Conservation (phyloP, 2,888 invertebrate genomes). For the Amiota minor region DNA sequence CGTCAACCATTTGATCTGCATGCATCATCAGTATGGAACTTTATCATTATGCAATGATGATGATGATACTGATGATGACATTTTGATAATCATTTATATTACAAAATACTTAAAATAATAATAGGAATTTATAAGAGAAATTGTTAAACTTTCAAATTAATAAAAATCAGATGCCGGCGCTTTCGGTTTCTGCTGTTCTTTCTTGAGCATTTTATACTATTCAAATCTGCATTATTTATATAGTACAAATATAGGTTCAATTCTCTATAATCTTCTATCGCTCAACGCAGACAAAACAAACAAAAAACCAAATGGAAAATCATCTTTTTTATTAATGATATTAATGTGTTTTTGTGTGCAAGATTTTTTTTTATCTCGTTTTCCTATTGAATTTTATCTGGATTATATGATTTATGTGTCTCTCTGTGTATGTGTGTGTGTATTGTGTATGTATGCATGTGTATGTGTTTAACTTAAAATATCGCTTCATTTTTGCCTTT, state of each 20-base stretch:
- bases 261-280: not conserved
- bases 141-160: too few relatives aligned
- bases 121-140: too few relatives aligned
- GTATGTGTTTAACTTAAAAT: conserved; percentile 35
- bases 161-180: not conserved
- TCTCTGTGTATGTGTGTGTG: conserved; percentile 22
- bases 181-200: not conserved
- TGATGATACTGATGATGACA: too few relatives aligned
- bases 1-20: too few relatives aligned
- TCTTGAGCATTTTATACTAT: too few relatives aligned
- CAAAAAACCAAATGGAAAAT: not conserved
- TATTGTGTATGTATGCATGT: conserved; percentile 40
- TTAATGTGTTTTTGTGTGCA: conserved; percentile 3
- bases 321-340: not conserved
- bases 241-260: too few relatives aligned
- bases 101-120: too few relatives aligned
- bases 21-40: too few relatives aligned
- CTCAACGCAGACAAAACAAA: not conserved
- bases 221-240: too few relatives aligned
- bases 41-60: too few relatives aligned
- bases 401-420: not conserved
- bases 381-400: not conserved
- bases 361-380: not conserved
- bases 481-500: conserved; percentile 5
- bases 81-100: too few relatives aligned